These are phyloP conservation scores for Bombus fervidus DNA, from an alignment of 1,140 invertebrate species.

Conservation along the genomic window DNA sequence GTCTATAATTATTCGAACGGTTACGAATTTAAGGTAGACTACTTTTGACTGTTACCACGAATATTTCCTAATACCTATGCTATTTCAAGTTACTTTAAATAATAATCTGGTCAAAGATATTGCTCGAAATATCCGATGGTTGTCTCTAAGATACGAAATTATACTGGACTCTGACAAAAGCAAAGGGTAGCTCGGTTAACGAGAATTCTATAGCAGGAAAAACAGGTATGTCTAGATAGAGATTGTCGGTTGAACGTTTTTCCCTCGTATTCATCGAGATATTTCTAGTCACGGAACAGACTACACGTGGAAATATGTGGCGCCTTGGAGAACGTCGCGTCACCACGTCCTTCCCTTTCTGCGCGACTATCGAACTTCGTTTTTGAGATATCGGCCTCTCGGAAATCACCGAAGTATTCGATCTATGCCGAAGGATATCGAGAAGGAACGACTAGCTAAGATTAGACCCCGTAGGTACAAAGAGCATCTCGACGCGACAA, in stretches of 20 bases:
- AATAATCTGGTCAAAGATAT: neutral
- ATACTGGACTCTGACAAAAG: neutral
- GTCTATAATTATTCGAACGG: slow-evolving; percentile 9
- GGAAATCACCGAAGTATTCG: neutral
- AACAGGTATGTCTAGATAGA: neutral
- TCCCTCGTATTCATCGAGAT: neutral
- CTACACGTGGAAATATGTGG: slow-evolving; percentile 30
- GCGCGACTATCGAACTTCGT: slow-evolving; percentile 29
- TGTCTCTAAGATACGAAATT: neutral
- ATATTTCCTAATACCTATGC: neutral
- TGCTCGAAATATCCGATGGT: neutral
- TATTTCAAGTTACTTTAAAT: neutral
- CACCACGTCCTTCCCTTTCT: slow-evolving; percentile 19
- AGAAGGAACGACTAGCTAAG: slow-evolving; percentile 10
- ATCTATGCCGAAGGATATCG: slow-evolving; percentile 31
- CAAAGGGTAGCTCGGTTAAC: neutral
- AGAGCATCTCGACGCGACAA: neutral
- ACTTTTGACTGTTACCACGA: neutral
- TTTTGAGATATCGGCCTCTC: slow-evolving; percentile 43
- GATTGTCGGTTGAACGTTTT: neutral
- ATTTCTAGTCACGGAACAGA: slow-evolving; percentile 15
- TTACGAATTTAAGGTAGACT: neutral
- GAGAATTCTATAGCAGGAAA: neutral
- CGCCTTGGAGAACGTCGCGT: slow-evolving; percentile 25
- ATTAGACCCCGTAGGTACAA: slow-evolving; percentile 11